phyloP scores from a whole-genome alignment of 2,113 vertebrate genomes.

The Cephalopholis sonnerati region DNA sequence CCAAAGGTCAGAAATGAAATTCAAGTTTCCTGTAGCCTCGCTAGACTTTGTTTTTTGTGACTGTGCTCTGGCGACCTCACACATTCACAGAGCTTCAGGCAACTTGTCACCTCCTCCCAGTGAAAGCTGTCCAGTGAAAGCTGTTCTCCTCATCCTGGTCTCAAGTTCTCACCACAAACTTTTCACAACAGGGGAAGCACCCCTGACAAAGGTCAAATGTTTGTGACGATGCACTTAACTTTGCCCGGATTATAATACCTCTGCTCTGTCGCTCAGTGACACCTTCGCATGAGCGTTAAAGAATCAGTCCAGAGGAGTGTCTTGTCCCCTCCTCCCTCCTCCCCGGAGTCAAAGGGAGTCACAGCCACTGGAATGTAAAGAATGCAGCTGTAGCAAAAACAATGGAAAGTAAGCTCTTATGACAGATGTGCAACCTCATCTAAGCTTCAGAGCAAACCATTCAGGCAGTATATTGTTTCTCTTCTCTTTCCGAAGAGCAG shows the following conservation, averaged over 20 bases:
- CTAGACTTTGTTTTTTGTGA: no score
- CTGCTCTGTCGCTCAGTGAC: not conserved
- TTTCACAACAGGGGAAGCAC: not conserved
- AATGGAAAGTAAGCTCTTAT: slow-evolving; percentile 50
- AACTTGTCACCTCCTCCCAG: no score
- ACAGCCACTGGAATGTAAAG: slow-evolving; percentile 69
- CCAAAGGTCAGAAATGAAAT: no score
- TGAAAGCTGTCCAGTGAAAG: no score
- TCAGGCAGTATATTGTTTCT: slow-evolving; percentile 26
- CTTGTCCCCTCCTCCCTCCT: slow-evolving; percentile 28
- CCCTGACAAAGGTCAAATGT: not conserved
- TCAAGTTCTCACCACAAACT: no score
- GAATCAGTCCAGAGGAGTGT: slow-evolving; percentile 16
- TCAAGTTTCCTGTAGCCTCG: no score
- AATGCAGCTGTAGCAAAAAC: slow-evolving; percentile 68
- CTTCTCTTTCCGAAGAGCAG: slow-evolving; percentile 15
- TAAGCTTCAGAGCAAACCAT: slow-evolving; percentile 30
- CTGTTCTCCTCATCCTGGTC: no score
- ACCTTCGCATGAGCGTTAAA: slow-evolving; percentile 21
- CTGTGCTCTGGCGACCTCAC: no score
- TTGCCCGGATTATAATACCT: not conserved
- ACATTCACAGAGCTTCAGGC: no score
- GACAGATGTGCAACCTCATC: slow-evolving; percentile 72
- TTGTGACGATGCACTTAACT: not conserved
- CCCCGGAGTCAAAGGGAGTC: slow-evolving; percentile 58